Evolutionary conservation across 2,888 invertebrate genomes (phyloP), one percentile per base, ranked within the genome.

Genomic region (Cantharis lateralis): DNA sequence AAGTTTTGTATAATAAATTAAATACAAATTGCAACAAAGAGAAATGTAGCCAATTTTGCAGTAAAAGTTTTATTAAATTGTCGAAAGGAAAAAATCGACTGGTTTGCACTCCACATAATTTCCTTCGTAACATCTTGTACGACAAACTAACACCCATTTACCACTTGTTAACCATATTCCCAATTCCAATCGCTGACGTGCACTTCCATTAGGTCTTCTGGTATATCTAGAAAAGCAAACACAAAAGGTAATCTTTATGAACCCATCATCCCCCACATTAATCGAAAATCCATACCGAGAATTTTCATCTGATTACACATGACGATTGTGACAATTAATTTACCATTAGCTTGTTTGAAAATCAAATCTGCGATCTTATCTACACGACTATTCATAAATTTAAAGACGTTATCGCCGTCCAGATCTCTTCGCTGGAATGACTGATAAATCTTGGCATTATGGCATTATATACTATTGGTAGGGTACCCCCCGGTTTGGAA

Each of bases 1-100:
- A 72, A 66, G 28, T 48, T 18, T 18, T 15, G 20, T 61, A 20
- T 48, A 61, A 72, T 66, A 48, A 72, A 68, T 72, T 68, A 61
- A 32, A 61, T 32, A 32, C 66, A 72, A 71, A 71, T 62, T 62
- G 63, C 63, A 63, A 48, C 48, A 48, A 48, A 48, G 48, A 48
- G n/a, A 48, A 48, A 48, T 48, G 48, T 48, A 7, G 48, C 48
- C 48, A 48, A 48, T 48, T n/a, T 32, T 5, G 13, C 13, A n/a
- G 13, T n/a, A 1, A 3, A 32, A 13, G 0, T 32, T 32, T 32
- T 32, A 32, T 13, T 32, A n/a, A 13, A 32, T 9, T 28, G 1
- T 1, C 4, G 32, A n/a, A 32, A 9, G 7, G 9, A 48, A 48
- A 48, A 48, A 48, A 48, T 48, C n/a, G 48, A n/a, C 5, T 2